Base-by-base conservation (phyloP, 2,797 vertebrate genomes). In the Sphaeramia orbicularis region DNA sequence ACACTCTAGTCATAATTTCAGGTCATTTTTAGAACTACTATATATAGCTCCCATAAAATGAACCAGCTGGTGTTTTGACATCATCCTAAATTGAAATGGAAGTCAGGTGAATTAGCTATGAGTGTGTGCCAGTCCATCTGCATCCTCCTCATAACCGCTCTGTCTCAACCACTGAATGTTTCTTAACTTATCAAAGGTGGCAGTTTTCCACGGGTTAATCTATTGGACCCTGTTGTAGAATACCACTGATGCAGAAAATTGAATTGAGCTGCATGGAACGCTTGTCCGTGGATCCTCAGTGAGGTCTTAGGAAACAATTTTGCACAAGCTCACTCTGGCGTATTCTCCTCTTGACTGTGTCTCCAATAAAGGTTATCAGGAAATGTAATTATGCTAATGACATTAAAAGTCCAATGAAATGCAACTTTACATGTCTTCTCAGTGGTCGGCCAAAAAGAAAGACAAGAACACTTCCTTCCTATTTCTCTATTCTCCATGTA, bases 321-420 rank as follows among this genome's bases (percentile, higher is more conserved):
- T 80, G 80, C 70, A 56, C 71, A 83, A 89, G 60, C 56, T 41
- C 43, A 43, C 35, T 41, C 58, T 73, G 36, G 41, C 80, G 84
- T 72, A 77, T 85, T 85, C 78, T 80, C 37, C 64, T 80, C 81
- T 79, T 64, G 71, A 80, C 73, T 82, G 51, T 70, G 52, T 76
- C 51, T 74, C 67, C 50, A 19, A 45, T 3, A 85, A 87, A 89
- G 76, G 81, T 90, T 58, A 65, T 65, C 73, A 21, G 82, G 64
- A 89, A 91, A 90, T 85, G 48, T 62, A 73, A 88, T 92, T 84
- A 86, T 78, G 76, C 27, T 69, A 89, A 90, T 86, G 52, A 74
- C 12, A 66, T 89, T 85, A 81, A 76, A 80, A 51, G 67, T 54
- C 50, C 44, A 75, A 18, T 63, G 35, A 59, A 69, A 54, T 64